phyloP scores from a whole-genome alignment of 2,113 vertebrate species.

The Ameiurus melas region DNA sequence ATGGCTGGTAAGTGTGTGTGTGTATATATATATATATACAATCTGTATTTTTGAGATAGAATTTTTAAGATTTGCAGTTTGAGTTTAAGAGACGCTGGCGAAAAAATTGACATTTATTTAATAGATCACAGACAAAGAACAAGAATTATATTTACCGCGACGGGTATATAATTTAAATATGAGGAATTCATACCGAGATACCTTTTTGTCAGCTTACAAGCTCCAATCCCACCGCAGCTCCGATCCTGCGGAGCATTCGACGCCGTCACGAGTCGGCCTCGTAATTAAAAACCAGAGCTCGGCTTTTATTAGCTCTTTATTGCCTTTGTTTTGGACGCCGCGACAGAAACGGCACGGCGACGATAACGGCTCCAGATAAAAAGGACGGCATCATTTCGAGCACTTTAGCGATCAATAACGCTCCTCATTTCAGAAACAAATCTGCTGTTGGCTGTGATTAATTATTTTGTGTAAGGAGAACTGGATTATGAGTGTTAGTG shows the following conservation, averaged over 20 bases:
- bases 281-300: conserved; percentile 45
- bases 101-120: background rate
- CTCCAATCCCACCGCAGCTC: conserved; percentile 58
- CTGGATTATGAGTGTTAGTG: conserved; percentile 24
- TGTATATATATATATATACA: too few relatives aligned
- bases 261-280: conserved; percentile 19
- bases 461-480: conserved; percentile 31
- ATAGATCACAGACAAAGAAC: background rate
- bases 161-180: background rate
- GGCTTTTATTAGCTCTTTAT: conserved; percentile 39
- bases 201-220: background rate
- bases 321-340: conserved; percentile 24
- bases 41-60: background rate
- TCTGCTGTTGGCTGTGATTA: conserved; percentile 30
- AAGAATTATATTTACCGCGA: too few relatives aligned
- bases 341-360: background rate
- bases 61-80: background rate
- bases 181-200: background rate
- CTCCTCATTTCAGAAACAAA: background rate
- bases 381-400: background rate
- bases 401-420: conserved; percentile 11
- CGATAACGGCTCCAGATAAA: conserved; percentile 28
- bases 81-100: background rate
- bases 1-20: background rate
- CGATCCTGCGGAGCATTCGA: conserved; percentile 52